Evolutionary conservation across 2,888 invertebrate genomes (phyloP).

Genomic region (Tenthredo amoena): DNA sequence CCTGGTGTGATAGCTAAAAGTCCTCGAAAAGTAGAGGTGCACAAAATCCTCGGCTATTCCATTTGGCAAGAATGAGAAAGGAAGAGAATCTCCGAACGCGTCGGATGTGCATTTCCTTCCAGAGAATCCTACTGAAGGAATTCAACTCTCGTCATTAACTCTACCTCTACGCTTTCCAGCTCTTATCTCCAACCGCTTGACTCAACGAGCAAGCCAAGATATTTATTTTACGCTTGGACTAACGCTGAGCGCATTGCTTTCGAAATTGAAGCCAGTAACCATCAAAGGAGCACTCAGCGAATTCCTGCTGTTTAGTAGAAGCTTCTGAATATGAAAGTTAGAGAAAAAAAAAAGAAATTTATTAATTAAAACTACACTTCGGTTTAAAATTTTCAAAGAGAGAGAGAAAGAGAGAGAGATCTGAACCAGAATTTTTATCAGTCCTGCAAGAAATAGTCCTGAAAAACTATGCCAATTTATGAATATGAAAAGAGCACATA

Average conservation of each 20-base stretch:
- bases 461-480: not conserved
- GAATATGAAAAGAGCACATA: not conserved
- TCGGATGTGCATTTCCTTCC: conserved; percentile 35
- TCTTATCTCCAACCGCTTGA: conserved; percentile 45
- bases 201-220: conserved; percentile 42
- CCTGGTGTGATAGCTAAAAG: not conserved
- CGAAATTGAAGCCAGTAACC: conserved; percentile 35
- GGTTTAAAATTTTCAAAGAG: not conserved
- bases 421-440: not conserved
- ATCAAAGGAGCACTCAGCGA: conserved; percentile 28
- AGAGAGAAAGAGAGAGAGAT: not conserved
- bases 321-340: not conserved
- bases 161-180: conserved; percentile 40
- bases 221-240: conserved; percentile 45
- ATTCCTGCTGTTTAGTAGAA: conserved; percentile 19
- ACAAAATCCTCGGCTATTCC: conserved; percentile 21
- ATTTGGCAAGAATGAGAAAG: not conserved
- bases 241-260: conserved; percentile 20
- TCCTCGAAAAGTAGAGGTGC: not conserved
- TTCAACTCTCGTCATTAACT: conserved; percentile 49
- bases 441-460: too few species aligned
- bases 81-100: not conserved
- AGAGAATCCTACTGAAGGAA: conserved; percentile 17
- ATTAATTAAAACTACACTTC: not conserved
- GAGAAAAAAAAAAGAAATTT: not conserved